phyloP scores from a whole-genome alignment of 2,888 invertebrate genomes.

The Peribatodes rhomboidaria region DNA sequence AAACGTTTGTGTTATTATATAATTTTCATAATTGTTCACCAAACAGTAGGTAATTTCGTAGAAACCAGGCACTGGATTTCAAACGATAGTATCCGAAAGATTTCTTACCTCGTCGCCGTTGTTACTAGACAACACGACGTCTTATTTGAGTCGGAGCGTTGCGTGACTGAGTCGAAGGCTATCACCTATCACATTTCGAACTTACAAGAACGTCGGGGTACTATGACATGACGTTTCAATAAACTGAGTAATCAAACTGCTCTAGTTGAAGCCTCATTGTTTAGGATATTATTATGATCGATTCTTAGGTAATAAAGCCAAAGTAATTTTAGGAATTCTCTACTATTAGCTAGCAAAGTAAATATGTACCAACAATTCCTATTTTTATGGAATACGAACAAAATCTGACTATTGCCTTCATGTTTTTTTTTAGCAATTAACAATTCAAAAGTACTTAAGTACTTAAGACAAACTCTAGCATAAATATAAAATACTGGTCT shows the following conservation, averaged over 20 bases:
- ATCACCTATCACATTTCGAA: constrained; percentile 35
- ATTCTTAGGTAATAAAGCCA: constrained; percentile 44
- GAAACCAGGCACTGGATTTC: neutral
- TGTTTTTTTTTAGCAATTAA: neutral
- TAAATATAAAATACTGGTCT: too few relatives aligned
- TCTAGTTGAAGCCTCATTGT: neutral
- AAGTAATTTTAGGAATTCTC: too few relatives aligned
- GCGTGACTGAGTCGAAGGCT: constrained; percentile 35
- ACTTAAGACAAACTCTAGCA: too few relatives aligned
- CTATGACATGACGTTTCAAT: constrained; percentile 31
- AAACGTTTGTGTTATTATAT: neutral
- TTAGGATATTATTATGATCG: neutral
- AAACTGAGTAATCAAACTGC: constrained; percentile 26
- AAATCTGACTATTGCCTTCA: neutral
- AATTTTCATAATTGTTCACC: neutral
- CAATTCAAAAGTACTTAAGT: too few relatives aligned
- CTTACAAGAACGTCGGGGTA: constrained; percentile 18
- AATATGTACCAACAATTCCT: too few relatives aligned
- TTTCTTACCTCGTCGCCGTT: constrained; percentile 1
- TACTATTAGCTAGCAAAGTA: too few relatives aligned
- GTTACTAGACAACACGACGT: constrained; percentile 12
- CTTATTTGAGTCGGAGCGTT: constrained; percentile 20
- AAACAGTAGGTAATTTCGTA: neutral
- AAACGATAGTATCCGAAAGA: neutral
- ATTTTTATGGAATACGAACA: too few relatives aligned